Conservation (phyloP, 2,797 vertebrate genomes). For the Scarus forsteni region DNA sequence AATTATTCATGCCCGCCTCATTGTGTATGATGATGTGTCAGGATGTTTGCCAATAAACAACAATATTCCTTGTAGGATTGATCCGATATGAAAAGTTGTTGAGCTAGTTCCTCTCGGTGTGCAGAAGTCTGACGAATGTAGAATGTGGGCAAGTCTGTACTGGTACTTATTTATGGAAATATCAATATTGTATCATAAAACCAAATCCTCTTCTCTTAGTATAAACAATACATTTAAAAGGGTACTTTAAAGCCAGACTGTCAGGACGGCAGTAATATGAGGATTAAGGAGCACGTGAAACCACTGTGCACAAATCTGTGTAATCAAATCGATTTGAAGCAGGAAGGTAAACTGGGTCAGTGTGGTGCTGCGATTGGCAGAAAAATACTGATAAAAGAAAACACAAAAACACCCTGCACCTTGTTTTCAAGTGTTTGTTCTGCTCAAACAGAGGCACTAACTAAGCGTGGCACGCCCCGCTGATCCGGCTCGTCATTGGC, state of each 20-base stretch:
- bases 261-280: slow-evolving; percentile 43
- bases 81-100: slow-evolving; percentile 82
- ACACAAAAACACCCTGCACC: slow-evolving; percentile 34
- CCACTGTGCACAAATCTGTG: slow-evolving; percentile 54
- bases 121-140: slow-evolving; percentile 70
- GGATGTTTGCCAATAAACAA: slow-evolving; percentile 89
- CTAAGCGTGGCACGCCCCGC: slow-evolving; percentile 47
- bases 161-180: slow-evolving; percentile 80
- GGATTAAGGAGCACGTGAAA: slow-evolving; percentile 55
- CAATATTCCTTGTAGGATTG: slow-evolving; percentile 83
- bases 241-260: slow-evolving; percentile 58
- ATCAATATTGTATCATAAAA: slow-evolving; percentile 81
- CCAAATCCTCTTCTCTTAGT: slow-evolving; percentile 62
- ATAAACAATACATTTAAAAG: slow-evolving; percentile 65
- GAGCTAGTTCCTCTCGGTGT: slow-evolving; percentile 72
- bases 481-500: slow-evolving; percentile 52
- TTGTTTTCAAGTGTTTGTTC: slow-evolving; percentile 66
- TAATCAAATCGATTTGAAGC: slow-evolving; percentile 56
- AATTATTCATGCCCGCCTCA: slow-evolving; percentile 85
- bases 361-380: slow-evolving; percentile 46
- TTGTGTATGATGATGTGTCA: slow-evolving; percentile 87
- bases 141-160: slow-evolving; percentile 62
- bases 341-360: slow-evolving; percentile 65
- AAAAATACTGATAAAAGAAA: slow-evolving; percentile 55
- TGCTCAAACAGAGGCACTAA: slow-evolving; percentile 54